Evolutionary conservation across 1,140 invertebrate species (phyloP).

Genomic region (Phortica variegata): DNA sequence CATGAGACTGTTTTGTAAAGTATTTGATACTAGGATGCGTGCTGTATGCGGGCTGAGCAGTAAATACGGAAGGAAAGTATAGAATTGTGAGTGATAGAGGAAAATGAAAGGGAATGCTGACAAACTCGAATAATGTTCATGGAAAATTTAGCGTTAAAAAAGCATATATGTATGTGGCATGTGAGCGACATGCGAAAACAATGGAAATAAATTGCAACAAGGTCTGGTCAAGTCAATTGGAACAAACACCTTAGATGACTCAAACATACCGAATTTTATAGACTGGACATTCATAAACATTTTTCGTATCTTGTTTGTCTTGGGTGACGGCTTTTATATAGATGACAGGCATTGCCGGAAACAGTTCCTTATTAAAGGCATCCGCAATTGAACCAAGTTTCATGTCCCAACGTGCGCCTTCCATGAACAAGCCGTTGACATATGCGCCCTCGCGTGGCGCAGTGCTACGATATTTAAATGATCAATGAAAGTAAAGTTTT

Average conservation of each 20-base stretch:
- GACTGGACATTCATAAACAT: constrained; percentile 90
- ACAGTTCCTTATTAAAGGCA: constrained; percentile 84
- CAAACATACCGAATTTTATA: constrained; percentile 83
- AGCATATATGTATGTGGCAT: constrained; percentile 22
- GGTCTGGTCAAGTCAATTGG: too few species aligned
- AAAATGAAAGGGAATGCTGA: constrained; percentile 52
- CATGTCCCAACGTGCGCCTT: constrained; percentile 90
- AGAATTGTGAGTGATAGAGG: constrained; percentile 49
- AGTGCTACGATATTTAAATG: constrained; percentile 58
- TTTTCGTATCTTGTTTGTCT: constrained; percentile 84
- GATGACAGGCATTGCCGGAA: constrained; percentile 88
- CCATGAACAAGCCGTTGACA: constrained; percentile 88
- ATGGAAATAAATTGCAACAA: constrained; percentile 44
- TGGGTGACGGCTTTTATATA: constrained; percentile 83
- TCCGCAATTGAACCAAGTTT: constrained; percentile 75
- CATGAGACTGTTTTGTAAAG: too few species aligned
- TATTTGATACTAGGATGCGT: too few species aligned
- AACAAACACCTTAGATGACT: too few species aligned
- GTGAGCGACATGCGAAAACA: constrained; percentile 35
- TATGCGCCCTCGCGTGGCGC: constrained; percentile 89
- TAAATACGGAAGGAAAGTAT: constrained; percentile 29
- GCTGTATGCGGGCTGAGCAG: too few species aligned
- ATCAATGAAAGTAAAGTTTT: not conserved
- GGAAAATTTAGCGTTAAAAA: constrained; percentile 10
- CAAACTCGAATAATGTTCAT: constrained; percentile 33